Evolutionary conservation across 2,888 invertebrate species (phyloP), one percentile per base, ranked within the genome.

Genomic region (Rhagium mordax): DNA sequence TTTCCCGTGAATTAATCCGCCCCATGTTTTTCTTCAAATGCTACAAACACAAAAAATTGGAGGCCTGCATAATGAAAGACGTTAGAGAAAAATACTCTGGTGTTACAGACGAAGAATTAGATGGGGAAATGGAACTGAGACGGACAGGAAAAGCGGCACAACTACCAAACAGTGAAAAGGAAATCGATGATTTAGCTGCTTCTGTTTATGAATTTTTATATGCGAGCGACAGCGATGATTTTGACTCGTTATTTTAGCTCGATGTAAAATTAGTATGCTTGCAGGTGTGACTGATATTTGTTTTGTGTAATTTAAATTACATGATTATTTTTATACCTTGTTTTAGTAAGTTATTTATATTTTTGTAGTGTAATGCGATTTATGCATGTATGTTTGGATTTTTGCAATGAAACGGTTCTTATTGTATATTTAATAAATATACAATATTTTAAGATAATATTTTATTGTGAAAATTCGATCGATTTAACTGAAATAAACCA

Each of bases 1-100:
- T 93, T 0, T 92, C 92, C 0, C 89, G 91, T 60, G 93, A 93
- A 82, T 89, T 93, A 55, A 90, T 92, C 75, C 89, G 91, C 72
- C 92, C 93, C 0, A 93, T 93, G 91, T 92, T 93, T 89, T 93
- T 93, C 90, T 93, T 93, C 89, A 90, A 92, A 72, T 93, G 93
- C 80, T 93, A 93, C 86, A 93, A 93, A 90, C 93, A 93, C 87
- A 93, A 93, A 88, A 93, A 93, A 83, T 83, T 93, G 65, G 93
- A 93, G 84, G 92, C 93, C 0, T 93, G 93, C 84, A 91, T 93
- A 76, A 92, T 93, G 92, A 93, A 93, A 82, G 93, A 93, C 81
- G 91, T 93, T 70, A 89, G 92, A 21, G 92, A 93, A 76, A 90
- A 92, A 68, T 92, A 91, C 85, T 88, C 91, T 10, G 85, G 85